These are phyloP conservation scores for Zaprionus davidi DNA, from an alignment of 1,140 invertebrate species.

Conservation along the genomic window DNA sequence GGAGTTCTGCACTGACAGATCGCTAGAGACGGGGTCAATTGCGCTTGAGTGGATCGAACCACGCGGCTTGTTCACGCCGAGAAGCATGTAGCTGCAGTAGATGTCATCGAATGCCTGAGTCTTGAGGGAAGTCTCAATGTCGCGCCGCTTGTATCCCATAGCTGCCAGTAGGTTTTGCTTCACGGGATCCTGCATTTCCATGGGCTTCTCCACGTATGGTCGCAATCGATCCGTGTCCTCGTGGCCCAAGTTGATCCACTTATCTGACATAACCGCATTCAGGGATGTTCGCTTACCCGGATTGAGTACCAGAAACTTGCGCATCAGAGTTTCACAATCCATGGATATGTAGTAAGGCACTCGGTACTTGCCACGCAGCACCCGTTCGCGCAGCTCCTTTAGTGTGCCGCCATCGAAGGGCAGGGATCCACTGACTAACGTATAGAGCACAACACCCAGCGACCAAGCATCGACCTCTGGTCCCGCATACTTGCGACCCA, in stretches of 20 bases:
- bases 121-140: constrained; percentile 97
- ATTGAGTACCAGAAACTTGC: constrained; percentile 99
- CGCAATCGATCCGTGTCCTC: constrained; percentile 98
- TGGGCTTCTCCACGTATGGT: constrained; percentile 92
- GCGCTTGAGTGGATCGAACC: constrained; percentile 10
- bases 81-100: constrained; percentile 90
- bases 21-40: constrained; percentile 2
- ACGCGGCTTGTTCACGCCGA: constrained; percentile 53
- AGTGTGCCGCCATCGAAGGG: constrained; percentile 99
- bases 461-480: constrained; percentile 99
- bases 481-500: constrained; percentile 99
- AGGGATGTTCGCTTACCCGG: constrained; percentile 98
- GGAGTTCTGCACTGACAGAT: constrained; percentile 35
- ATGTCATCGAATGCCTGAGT: constrained; percentile 99
- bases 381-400: constrained; percentile 97
- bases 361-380: constrained; percentile 98
- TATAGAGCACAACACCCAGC: constrained; percentile 99
- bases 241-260: constrained; percentile 99
- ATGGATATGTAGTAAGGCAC: constrained; percentile 99
- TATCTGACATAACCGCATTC: constrained; percentile 98
- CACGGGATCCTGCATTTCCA: constrained; percentile 61
- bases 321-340: constrained; percentile 99
- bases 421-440: constrained; percentile 98
- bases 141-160: constrained; percentile 96
- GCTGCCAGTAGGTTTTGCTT: constrained; percentile 93